Evolutionary conservation across 2,888 invertebrate genomes (phyloP), one percentile per base, ranked within the genome.

Genomic region (Ganaspis brasiliensis): DNA sequence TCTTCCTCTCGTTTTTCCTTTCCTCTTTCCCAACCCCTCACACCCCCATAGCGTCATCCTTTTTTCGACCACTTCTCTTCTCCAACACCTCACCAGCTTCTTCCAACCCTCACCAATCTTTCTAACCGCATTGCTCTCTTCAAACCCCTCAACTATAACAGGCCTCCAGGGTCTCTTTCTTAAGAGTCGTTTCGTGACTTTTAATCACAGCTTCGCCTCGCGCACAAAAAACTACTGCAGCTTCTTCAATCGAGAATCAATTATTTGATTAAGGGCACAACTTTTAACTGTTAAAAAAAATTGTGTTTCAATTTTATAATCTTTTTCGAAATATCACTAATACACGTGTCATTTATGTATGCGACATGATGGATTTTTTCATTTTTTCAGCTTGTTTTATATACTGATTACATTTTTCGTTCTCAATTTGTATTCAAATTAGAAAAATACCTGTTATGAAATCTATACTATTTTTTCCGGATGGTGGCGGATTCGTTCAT

Each of bases 191-290:
- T 80, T 73, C 80, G 76, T 79, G 80, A 79, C 83, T 84, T 87
- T 87, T 87, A 87, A 87, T 87, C 87, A 87, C 84, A 81, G 80
- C 74, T 81, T 82, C 83, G 78, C 82, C 81, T 80, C 77, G 37
- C 57, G 14, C 8, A 57, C n/a, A n/a, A n/a, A 31, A 57, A 57
- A 26, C 24, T 14, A 3, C 6, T 26, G 12, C 3, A n/a, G n/a
- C n/a, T 31, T 31, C 6, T 31, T 31, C 31, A 31, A 31, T 31
- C 3, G 6, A 6, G 31, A 31, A 31, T 4, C 31, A 31, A 31
- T 31, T 31, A 31, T 31, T 31, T 31, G 31, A 2, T 31, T 4
- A 31, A 31, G 6, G 3, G 31, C n/a, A n/a, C n/a, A n/a, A n/a
- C n/a, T n/a, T n/a, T n/a, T n/a, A 31, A 31, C 6, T 4, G 2